Evolutionary conservation across 2,888 invertebrate genomes (phyloP).

Genomic region (Synergus itoensis): DNA sequence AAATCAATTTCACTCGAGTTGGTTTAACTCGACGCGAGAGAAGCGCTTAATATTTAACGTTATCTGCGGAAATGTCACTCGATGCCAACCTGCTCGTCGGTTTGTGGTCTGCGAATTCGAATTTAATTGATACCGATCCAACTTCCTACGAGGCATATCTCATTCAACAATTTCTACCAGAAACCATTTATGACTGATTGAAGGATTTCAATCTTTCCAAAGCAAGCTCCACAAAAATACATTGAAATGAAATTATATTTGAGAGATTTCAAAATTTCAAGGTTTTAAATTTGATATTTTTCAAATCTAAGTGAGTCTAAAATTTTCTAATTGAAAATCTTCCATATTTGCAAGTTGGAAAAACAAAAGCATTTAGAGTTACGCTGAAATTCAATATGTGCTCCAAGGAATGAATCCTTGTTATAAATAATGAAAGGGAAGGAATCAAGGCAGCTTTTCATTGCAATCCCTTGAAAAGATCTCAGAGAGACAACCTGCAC

Average conservation of each 20-base stretch:
- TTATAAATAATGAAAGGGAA: background rate
- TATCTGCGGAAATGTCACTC: constrained; percentile 38
- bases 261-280: no score
- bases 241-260: no score
- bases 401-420: background rate
- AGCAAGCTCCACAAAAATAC: no score
- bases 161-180: background rate
- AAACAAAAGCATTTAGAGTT: background rate
- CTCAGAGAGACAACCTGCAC: background rate
- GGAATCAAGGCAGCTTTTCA: background rate
- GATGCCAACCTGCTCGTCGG: constrained; percentile 19
- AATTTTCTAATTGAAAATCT: background rate
- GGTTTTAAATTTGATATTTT: no score
- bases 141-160: constrained; percentile 11
- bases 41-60: constrained; percentile 64
- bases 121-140: constrained; percentile 33
- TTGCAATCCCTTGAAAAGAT: constrained; percentile 19
- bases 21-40: constrained; percentile 52
- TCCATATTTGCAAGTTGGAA: background rate
- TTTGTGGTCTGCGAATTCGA: constrained; percentile 31
- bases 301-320: background rate
- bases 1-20: constrained; percentile 62
- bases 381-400: background rate
- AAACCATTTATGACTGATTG: background rate
- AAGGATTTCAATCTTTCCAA: background rate